Percentiles rank a stretch among this genome's conserved stretches.
phyloP scores from a whole-genome alignment of 2,797 vertebrate species.

The Pipistrellus nathusii region DNA sequence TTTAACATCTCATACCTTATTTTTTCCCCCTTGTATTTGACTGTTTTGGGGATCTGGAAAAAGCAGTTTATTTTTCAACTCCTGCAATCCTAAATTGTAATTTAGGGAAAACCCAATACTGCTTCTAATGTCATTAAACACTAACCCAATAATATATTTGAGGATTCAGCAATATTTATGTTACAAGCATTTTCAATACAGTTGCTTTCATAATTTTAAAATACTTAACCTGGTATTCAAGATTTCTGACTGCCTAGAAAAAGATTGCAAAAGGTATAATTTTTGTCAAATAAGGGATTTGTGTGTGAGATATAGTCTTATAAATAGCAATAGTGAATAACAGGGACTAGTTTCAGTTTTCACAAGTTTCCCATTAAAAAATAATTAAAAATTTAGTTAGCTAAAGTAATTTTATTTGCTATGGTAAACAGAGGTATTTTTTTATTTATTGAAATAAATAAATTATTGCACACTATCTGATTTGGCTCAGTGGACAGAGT shows the following conservation, averaged over 20 bases:
- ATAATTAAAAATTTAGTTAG: background rate
- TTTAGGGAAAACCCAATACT: background rate
- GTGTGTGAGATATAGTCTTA: background rate
- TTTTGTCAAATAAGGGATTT: background rate
- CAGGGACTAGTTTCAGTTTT: background rate
- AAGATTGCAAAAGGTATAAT: background rate
- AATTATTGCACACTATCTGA: background rate
- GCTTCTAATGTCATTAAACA: background rate
- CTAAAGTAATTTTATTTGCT: background rate
- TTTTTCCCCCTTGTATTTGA: background rate
- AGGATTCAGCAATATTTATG: background rate
- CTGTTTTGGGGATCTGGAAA: background rate
- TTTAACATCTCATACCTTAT: background rate
- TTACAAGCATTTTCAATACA: background rate
- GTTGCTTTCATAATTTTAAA: background rate
- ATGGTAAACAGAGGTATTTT: background rate
- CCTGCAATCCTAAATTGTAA: background rate
- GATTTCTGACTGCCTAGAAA: background rate
- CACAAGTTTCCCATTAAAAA: background rate
- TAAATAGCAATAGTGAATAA: background rate
- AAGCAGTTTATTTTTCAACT: background rate
- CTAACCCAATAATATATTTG: background rate
- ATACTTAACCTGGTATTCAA: background rate
- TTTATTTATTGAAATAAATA: slow-evolving; percentile 20
- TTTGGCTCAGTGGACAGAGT: too few species aligned